These are phyloP conservation scores for Erinaceus europaeus DNA, from an alignment of 2,113 vertebrate species.

Conservation along the genomic window DNA sequence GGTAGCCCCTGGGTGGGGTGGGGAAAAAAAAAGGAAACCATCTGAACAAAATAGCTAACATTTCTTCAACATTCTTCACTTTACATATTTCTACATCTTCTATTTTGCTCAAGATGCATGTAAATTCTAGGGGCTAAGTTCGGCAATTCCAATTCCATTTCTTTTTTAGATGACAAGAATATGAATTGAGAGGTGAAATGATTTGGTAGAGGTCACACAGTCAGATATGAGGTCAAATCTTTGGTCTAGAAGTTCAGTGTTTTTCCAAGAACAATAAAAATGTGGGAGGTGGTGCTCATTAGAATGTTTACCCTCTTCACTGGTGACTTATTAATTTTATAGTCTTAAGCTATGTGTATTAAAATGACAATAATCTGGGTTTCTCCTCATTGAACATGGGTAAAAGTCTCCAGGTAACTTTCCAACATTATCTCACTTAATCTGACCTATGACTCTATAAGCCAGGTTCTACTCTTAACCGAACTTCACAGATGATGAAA, in stretches of 20 bases:
- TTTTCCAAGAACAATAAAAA: slow-evolving; percentile 2
- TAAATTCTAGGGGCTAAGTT: not conserved
- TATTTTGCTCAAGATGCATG: not conserved
- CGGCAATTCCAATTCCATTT: not conserved
- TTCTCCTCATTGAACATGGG: not conserved
- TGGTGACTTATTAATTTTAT: not conserved
- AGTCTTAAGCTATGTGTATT: not conserved
- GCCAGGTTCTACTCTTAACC: not conserved
- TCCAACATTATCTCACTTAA: not conserved
- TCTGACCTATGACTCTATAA: not conserved
- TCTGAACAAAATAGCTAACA: not conserved
- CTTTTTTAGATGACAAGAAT: not conserved
- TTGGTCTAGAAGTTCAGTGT: not conserved
- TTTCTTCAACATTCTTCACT: not conserved
- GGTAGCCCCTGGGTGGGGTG: not conserved
- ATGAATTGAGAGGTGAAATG: not conserved
- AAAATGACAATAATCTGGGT: not conserved
- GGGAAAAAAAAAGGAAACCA: not conserved
- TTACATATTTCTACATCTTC: not conserved
- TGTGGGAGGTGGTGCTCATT: not conserved
- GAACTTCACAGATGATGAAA: not conserved
- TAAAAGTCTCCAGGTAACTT: not conserved
- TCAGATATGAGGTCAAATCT: not conserved
- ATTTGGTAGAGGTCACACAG: not conserved
- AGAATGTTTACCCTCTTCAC: not conserved